phyloP scores from a whole-genome alignment of 2,888 invertebrate genomes.

The Microctonus brassicae region DNA sequence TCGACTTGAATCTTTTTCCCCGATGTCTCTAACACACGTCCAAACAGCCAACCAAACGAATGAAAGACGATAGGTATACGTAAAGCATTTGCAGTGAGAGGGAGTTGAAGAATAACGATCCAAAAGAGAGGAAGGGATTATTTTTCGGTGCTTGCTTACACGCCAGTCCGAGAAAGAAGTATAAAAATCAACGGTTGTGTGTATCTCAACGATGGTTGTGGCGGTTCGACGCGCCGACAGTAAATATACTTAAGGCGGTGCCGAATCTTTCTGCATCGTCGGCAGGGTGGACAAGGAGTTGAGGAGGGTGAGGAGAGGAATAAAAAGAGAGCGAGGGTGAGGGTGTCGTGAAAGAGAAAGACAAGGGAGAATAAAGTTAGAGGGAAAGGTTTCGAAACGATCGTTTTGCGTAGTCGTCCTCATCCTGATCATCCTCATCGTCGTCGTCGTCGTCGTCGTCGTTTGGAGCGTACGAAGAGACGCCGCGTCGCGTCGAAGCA shows the following conservation, averaged over 20 bases:
- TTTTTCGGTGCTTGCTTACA: constrained; percentile 20
- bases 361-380: constrained; percentile 1
- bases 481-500: background rate
- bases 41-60: background rate
- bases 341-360: constrained; percentile 27
- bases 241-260: constrained; percentile 63
- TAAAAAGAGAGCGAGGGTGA: constrained; percentile 29
- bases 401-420: too few relatives aligned
- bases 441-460: constrained; percentile 1
- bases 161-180: constrained; percentile 37
- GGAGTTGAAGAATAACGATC: constrained; percentile 32
- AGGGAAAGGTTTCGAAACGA: background rate
- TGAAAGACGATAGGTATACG: background rate
- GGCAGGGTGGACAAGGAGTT: constrained; percentile 29
- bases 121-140: constrained; percentile 38
- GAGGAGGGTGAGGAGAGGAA: constrained; percentile 27
- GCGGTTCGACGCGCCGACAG: constrained; percentile 52
- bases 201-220: constrained; percentile 46
- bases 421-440: too few relatives aligned
- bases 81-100: constrained; percentile 9
- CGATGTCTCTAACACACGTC: background rate
- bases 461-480: constrained; percentile 17
- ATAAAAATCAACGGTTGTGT: constrained; percentile 41
- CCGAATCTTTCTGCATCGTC: constrained; percentile 45
- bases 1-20: background rate